Evolutionary conservation across 2,797 vertebrate genomes (phyloP).

Genomic region (Enteromius thamalakanensis): DNA sequence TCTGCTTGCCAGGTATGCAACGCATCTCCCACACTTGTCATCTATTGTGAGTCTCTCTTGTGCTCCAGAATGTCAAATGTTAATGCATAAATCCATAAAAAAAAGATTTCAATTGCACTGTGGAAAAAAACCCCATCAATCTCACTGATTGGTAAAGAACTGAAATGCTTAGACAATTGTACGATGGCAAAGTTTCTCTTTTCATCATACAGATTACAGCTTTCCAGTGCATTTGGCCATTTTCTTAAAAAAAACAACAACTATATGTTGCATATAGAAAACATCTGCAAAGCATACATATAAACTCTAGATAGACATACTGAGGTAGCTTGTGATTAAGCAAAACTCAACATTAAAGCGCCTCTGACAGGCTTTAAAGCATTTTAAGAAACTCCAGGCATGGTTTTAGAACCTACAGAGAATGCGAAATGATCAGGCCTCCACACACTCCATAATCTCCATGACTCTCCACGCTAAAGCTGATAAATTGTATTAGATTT

Average conservation of each 20-base stretch:
- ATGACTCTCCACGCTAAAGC: conserved; percentile 73
- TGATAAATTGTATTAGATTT: conserved; percentile 77
- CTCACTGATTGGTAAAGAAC: conserved; percentile 10
- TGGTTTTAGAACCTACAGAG: conserved; percentile 54
- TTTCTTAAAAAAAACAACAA: background rate
- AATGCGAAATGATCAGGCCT: conserved; percentile 74
- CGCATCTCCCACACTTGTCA: conserved; percentile 68
- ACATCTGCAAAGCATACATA: conserved; percentile 1
- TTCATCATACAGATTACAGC: background rate
- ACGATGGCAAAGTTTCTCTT: background rate
- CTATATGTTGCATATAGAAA: conserved; percentile 1
- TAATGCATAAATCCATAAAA: background rate
- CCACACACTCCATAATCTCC: conserved; percentile 73
- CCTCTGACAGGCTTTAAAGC: conserved; percentile 65
- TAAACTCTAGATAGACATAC: conserved; percentile 23
- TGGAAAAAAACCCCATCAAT: background rate
- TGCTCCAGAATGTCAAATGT: background rate
- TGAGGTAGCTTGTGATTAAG: conserved; percentile 58
- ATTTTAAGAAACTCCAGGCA: conserved; percentile 62
- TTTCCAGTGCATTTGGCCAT: background rate
- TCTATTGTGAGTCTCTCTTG: conserved; percentile 41
- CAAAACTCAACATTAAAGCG: conserved; percentile 59
- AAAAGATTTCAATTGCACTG: background rate
- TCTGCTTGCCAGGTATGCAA: conserved; percentile 69
- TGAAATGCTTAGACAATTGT: background rate